Evolutionary conservation across 2,113 vertebrate genomes (phyloP).

Genomic region (Proteles cristata): DNA sequence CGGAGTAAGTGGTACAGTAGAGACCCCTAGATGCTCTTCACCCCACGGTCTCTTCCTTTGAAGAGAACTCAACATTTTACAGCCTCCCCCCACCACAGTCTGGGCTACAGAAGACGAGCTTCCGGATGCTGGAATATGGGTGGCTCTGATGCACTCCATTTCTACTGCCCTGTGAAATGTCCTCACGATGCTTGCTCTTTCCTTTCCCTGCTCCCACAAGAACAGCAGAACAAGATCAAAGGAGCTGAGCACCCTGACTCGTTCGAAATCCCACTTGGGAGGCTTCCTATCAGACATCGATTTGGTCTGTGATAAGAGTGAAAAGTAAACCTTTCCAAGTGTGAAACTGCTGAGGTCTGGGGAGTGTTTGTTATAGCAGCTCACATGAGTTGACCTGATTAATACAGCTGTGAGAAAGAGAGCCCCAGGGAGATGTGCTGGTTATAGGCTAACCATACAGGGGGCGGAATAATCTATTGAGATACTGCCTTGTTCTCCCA

Average conservation of each 20-base stretch:
- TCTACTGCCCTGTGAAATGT: neutral
- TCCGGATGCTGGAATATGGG: neutral
- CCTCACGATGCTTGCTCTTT: neutral
- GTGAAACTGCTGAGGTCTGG: neutral
- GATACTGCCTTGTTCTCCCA: neutral
- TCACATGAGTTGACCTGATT: neutral
- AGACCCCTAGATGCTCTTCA: no score
- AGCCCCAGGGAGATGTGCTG: neutral
- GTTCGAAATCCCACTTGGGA: neutral
- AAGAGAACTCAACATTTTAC: neutral
- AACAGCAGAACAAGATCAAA: neutral
- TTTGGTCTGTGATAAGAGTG: neutral
- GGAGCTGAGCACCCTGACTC: neutral
- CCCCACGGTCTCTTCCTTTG: neutral
- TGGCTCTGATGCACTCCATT: neutral
- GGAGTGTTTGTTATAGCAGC: neutral
- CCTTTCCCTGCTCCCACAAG: fast-evolving
- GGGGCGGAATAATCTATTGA: fast-evolving
- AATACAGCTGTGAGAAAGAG: neutral
- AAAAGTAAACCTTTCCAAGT: neutral
- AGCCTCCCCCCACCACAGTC: neutral
- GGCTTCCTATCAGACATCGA: neutral
- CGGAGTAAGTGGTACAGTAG: fast-evolving
- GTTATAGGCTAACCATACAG: no score
- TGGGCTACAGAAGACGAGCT: neutral